Evolutionary conservation across 2,888 invertebrate genomes (phyloP), one percentile per base, ranked within the genome.

Genomic region (Falcaria lacertinaria): DNA sequence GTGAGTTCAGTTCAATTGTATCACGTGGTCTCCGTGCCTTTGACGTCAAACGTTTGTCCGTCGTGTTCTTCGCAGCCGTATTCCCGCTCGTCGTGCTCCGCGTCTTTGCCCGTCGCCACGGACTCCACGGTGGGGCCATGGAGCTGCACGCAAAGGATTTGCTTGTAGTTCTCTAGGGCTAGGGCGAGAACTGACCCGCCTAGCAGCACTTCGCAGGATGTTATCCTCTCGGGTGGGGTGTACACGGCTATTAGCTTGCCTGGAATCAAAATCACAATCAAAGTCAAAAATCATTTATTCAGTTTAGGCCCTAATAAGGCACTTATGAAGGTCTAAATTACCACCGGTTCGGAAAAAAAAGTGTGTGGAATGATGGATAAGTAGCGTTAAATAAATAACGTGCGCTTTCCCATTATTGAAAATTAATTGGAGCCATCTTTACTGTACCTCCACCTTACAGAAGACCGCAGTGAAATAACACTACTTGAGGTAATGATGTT

Each of bases 241-340:
- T 93, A 96, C 0, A 95, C 94, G 17, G 96, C 93, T 68, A 96
- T 88, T 42, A 95, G 89, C 72, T 93, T 93, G 38, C 96, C 96
- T 95, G 77, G n/a, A 74, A 69, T 2, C 2, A 22, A 7, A 22
- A 22, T 22, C 1, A 22, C 1, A 2, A 7, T 5, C n/a, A n/a
- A n/a, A n/a, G n/a, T n/a, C n/a, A n/a, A n/a, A n/a, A n/a, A n/a
- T n/a, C n/a, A n/a, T 28, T 28, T 2, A 28, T 11, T 8, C 8
- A 25, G 6, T 8, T 2, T 8, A 25, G n/a, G n/a, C n/a, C n/a
- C n/a, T n/a, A n/a, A n/a, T n/a, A n/a, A n/a, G n/a, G n/a, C n/a
- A n/a, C n/a, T n/a, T n/a, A n/a, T n/a, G n/a, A n/a, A n/a, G n/a
- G n/a, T n/a, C n/a, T n/a, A n/a, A n/a, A n/a, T n/a, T n/a, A n/a